Evolutionary conservation across 2,797 vertebrate genomes (phyloP).

Genomic region (Monodelphis domestica): DNA sequence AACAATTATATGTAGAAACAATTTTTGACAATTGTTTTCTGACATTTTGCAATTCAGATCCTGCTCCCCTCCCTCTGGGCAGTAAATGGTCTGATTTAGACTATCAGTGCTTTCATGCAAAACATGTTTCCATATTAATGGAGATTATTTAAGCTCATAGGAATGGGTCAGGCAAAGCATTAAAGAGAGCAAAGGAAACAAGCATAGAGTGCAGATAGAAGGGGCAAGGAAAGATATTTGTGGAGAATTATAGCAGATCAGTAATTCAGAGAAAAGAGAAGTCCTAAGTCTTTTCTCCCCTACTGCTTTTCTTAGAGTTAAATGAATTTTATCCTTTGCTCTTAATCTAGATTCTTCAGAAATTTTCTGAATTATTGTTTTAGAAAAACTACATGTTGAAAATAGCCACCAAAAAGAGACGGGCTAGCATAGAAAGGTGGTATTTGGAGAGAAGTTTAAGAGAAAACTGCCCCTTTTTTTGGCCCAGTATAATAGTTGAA

Average conservation of each 20-base stretch:
- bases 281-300: background rate
- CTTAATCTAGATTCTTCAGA: background rate
- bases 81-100: no score
- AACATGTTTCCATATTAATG: no score
- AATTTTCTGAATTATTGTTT: background rate
- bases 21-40: no score
- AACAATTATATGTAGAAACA: no score
- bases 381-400: background rate
- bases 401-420: background rate
- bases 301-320: background rate
- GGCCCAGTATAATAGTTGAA: background rate
- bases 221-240: background rate
- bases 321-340: background rate
- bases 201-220: background rate
- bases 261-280: background rate
- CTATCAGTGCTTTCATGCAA: no score
- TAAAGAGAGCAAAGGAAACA: background rate
- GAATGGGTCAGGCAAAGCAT: background rate
- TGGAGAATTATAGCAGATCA: background rate
- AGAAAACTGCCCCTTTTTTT: background rate
- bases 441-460: background rate
- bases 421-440: background rate
- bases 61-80: no score
- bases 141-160: background rate
- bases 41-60: no score